Percentiles rank a stretch among this genome's conserved stretches.
Evolutionary conservation across 2,888 invertebrate species (phyloP).

Genomic region (Pantelozetes paolii): DNA sequence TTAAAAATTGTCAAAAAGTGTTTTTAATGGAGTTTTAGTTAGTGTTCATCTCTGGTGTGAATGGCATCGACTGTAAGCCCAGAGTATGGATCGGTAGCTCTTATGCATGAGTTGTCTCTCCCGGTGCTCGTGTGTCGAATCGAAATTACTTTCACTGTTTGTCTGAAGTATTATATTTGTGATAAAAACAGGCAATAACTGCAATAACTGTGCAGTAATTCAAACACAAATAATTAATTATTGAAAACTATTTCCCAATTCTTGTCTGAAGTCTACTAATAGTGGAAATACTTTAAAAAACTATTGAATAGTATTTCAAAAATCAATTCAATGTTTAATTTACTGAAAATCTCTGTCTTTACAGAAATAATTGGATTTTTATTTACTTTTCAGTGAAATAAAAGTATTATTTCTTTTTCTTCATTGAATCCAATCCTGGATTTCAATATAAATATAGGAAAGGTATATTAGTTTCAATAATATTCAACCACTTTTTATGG

Average conservation of each 20-base stretch:
- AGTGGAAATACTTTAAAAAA: background rate
- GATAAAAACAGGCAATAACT: background rate
- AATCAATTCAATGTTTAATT: background rate
- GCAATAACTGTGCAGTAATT: background rate
- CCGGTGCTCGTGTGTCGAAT: conserved; percentile 9
- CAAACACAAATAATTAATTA: conserved; percentile 3
- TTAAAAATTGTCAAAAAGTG: conserved; percentile 18
- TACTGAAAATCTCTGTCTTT: background rate
- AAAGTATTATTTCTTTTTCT: background rate
- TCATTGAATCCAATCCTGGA: background rate
- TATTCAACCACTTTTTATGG: background rate
- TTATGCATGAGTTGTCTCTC: background rate
- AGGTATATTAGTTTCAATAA: conserved; percentile 1
- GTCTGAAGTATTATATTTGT: conserved; percentile 12
- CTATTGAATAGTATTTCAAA: background rate
- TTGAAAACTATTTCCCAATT: background rate
- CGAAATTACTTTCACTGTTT: conserved; percentile 10
- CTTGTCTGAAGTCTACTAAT: background rate
- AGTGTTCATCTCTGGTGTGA: conserved; percentile 17
- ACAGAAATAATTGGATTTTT: background rate
- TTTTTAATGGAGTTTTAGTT: background rate
- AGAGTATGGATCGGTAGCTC: background rate
- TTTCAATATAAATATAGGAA: background rate
- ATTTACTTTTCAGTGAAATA: background rate
- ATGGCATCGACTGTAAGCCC: background rate